Base-by-base conservation (phyloP, 2,888 invertebrate species). In the Cotesia congregata region DNA sequence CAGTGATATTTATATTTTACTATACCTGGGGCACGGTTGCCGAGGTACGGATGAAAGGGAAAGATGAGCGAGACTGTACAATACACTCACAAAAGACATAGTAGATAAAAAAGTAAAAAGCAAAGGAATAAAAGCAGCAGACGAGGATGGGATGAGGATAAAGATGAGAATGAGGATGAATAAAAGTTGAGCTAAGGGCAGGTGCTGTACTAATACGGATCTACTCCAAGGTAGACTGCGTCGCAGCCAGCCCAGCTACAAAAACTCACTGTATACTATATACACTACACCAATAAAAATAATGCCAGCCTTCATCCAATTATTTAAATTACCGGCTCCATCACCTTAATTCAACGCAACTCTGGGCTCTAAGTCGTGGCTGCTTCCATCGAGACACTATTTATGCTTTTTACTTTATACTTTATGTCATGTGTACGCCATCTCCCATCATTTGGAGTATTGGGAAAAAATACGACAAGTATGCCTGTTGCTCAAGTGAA, bases 241-340 rank as follows among this genome's bases (percentile, higher is more conserved):
- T 0, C 62, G 68, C 7, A 30, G 65, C 60, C 12, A 62, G 40
- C 30, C 50, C 12, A 50, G 7, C 50, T 50, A 50, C 7, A 50
- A 50, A 50, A 50, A 12, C 50, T 30, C 17, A 17, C 30, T 30
- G 30, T 30, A 30, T 30, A 30, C 30, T 30, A 30, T 30, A 30
- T 30, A 30, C 30, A 30, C 30, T 30, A 30, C 50, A 17, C 65
- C 30, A 39, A 62, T 62, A 41, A 62, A 68, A 62, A 67, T 70
- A 50, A 67, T 83, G 84, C 83, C 50, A 50, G 50, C 50, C 50
- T 50, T 50, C 50, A 85, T 85, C 86, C 87, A 88, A 88, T 88
- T 88, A 88, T 88, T 87, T 86, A 88, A 88, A 88, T 88, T 87
- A 88, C 85, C 88, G 87, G 87, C 88, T 87, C 85, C 83, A 81